Conservation (phyloP, 92 coral and sea anemone genomes). For the Montipora capitata region DNA sequence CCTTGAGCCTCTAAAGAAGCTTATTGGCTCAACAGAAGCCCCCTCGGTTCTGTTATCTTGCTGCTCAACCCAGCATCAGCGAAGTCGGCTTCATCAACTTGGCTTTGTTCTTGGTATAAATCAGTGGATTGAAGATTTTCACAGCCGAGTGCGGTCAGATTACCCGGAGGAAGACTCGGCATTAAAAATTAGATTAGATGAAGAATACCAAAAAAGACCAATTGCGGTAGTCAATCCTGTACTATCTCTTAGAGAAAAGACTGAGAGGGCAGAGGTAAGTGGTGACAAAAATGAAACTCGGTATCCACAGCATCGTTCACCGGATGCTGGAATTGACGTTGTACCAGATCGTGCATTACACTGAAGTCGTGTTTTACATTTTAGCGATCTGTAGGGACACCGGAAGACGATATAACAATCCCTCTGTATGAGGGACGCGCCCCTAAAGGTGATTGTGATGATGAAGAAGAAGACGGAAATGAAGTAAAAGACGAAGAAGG, state of each 20-base stretch:
- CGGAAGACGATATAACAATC: background rate
- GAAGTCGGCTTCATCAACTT: conserved; percentile 79
- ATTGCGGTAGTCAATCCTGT: conserved; percentile 77
- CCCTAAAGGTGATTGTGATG: no score
- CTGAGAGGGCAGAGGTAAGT: conserved; percentile 4
- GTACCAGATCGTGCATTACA: no score
- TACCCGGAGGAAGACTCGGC: conserved; percentile 14
- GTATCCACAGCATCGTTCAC: background rate
- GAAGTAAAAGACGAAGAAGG: conserved; percentile 24
- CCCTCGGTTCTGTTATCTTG: conserved; percentile 76
- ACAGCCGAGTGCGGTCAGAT: conserved; percentile 30
- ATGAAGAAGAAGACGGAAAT: background rate
- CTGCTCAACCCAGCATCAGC: conserved; percentile 80
- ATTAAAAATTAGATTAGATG: background rate
- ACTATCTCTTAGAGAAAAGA: background rate
- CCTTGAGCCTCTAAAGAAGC: conserved; percentile 82
- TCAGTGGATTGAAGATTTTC: conserved; percentile 89
- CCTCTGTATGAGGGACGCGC: background rate
- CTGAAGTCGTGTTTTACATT: background rate
- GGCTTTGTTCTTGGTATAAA: conserved; percentile 87
- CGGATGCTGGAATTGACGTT: background rate
- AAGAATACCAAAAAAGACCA: conserved; percentile 45
- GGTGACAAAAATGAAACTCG: background rate
- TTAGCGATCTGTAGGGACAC: background rate
- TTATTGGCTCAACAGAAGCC: conserved; percentile 79